Conservation (phyloP, 2,797 vertebrate species). For the Distichodus sexfasciatus region DNA sequence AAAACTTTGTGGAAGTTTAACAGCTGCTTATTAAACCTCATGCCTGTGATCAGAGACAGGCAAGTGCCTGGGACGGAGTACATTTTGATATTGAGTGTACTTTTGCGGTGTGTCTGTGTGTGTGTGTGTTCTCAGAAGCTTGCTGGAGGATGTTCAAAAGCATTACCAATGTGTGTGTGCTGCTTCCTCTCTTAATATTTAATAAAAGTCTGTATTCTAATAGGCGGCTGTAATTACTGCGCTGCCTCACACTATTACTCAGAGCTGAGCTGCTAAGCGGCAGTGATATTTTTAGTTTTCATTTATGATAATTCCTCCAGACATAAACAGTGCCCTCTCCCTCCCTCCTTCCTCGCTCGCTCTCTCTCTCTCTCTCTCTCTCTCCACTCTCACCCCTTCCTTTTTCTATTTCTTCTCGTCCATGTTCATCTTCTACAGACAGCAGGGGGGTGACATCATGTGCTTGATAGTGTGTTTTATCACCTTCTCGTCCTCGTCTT, state of each 20-base stretch:
- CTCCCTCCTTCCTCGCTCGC: conserved; percentile 25
- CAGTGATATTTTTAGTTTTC: conserved; percentile 76
- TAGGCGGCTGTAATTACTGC: conserved; percentile 70
- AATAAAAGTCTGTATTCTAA: conserved; percentile 69
- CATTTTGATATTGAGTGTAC: no score
- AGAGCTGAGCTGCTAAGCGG: conserved; percentile 54
- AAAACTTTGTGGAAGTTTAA: no score
- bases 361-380: conserved; percentile 27
- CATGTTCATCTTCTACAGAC: conserved; percentile 33
- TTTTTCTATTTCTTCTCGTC: background rate
- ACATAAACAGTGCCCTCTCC: conserved; percentile 57
- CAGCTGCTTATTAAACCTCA: no score
- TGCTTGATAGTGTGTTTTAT: conserved; percentile 1
- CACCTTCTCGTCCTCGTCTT: conserved; percentile 3
- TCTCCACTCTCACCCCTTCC: background rate
- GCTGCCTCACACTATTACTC: conserved; percentile 57
- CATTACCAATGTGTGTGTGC: conserved; percentile 54
- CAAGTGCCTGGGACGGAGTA: no score
- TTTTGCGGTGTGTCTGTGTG: conserved; percentile 22
- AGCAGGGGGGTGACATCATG: conserved; percentile 15
- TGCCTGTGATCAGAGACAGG: no score
- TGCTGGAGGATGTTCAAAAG: conserved; percentile 58
- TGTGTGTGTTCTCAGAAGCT: background rate
- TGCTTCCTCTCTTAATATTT: conserved; percentile 75
- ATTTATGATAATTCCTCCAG: conserved; percentile 63